Evolutionary conservation across 2,113 vertebrate genomes (phyloP).

Genomic region (Rhinichthys klamathensis): DNA sequence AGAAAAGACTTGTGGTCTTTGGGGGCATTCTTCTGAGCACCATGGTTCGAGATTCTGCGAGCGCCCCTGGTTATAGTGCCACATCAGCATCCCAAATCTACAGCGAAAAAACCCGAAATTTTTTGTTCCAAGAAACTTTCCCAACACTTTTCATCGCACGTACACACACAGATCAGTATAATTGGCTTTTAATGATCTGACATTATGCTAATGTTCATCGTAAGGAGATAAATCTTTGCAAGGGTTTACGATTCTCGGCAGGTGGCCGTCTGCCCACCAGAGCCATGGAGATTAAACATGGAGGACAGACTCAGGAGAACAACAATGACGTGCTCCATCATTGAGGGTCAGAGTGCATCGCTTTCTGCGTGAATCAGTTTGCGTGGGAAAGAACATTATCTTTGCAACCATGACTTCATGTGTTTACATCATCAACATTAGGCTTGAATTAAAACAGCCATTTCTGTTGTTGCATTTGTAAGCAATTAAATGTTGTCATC

Average conservation of each 20-base stretch:
- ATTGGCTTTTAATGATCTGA: conserved; percentile 91
- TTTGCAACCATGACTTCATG: conserved; percentile 24
- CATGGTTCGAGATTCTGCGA: not conserved
- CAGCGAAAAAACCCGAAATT: not conserved
- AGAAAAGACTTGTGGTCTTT: not conserved
- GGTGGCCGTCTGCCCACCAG: conserved; percentile 74
- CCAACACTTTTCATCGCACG: conserved; percentile 46
- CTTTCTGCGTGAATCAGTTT: conserved; percentile 4
- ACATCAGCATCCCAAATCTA: not conserved
- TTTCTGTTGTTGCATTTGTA: conserved; percentile 5
- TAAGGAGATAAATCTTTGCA: conserved; percentile 79
- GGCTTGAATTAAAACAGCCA: not conserved
- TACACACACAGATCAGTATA: conserved; percentile 71
- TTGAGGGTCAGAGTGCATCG: conserved; percentile 47
- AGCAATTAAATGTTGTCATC: not conserved
- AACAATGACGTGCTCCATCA: conserved; percentile 32
- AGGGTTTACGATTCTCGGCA: conserved; percentile 75
- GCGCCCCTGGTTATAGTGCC: not conserved
- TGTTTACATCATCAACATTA: conserved; percentile 14
- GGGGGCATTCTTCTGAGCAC: not conserved
- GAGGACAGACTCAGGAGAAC: conserved; percentile 45
- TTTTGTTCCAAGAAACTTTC: conserved; percentile 36
- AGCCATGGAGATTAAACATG: conserved; percentile 65
- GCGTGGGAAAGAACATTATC: conserved; percentile 38
- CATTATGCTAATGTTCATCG: conserved; percentile 90